A percentile compares a stretch with the other conserved stretches of the same genome.
phyloP scores from a whole-genome alignment of 2,888 invertebrate species.

The Eupithecia tripunctaria region DNA sequence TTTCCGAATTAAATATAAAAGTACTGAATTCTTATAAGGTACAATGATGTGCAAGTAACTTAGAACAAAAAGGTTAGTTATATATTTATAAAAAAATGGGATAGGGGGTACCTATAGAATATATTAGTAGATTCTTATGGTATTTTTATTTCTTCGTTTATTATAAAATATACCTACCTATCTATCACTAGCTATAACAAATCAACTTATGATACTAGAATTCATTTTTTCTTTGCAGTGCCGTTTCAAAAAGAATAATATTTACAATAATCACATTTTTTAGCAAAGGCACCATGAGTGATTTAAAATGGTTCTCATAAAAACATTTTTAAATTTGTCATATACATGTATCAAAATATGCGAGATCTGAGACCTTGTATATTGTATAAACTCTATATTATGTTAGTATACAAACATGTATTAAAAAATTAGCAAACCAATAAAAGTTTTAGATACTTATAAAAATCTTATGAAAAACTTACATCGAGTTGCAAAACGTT shows the following conservation, averaged over 20 bases:
- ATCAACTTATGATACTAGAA: background rate
- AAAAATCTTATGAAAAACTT: no score
- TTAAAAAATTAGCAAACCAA: no score
- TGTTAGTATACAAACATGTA: no score
- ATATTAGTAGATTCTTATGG: background rate
- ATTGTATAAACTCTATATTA: background rate
- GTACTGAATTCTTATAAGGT: background rate
- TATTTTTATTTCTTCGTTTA: background rate
- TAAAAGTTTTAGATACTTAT: no score
- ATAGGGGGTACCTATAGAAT: background rate
- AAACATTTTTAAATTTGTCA: background rate
- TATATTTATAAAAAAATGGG: background rate
- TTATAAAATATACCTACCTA: background rate
- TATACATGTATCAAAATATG: background rate
- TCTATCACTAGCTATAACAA: background rate
- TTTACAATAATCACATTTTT: background rate
- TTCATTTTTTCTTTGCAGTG: background rate
- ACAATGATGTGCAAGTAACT: background rate
- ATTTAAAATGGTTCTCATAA: background rate
- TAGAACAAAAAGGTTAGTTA: background rate
- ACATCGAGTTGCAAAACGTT: no score
- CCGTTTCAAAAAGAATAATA: background rate
- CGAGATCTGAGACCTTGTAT: background rate
- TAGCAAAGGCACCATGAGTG: background rate
- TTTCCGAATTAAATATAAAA: background rate